Evolutionary conservation across 2,888 invertebrate species (phyloP).

Genomic region (Drosophila mayaguana): DNA sequence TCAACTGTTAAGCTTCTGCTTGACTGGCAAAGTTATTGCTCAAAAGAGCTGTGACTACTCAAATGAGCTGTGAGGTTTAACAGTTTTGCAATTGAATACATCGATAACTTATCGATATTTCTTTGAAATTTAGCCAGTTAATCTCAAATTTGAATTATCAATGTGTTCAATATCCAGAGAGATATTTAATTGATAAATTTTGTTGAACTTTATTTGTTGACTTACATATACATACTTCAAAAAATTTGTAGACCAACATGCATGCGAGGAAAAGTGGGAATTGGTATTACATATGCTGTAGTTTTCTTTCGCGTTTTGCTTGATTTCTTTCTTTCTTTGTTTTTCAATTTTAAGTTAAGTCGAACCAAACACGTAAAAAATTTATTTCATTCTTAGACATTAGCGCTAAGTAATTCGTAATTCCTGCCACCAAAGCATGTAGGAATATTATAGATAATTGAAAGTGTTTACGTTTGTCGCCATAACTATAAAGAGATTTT

Average conservation of each 20-base stretch:
- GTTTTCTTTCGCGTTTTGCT: slow-evolving; percentile 8
- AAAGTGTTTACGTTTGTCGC: slow-evolving; percentile 53
- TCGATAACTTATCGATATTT: slow-evolving; percentile 13
- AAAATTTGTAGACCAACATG: slow-evolving; percentile 66
- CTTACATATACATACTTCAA: slow-evolving; percentile 77
- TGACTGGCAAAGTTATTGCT: slow-evolving; percentile 29
- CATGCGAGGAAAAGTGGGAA: slow-evolving; percentile 67
- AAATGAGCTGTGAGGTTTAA: not conserved
- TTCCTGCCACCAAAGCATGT: slow-evolving; percentile 38
- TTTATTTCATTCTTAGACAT: slow-evolving; percentile 57
- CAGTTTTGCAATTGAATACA: not conserved
- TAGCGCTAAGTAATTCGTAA: slow-evolving; percentile 64
- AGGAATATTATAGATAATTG: slow-evolving; percentile 68
- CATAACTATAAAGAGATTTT: slow-evolving; percentile 76
- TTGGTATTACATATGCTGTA: slow-evolving; percentile 60
- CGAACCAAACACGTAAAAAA: slow-evolving; percentile 53
- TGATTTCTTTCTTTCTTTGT: slow-evolving; percentile 22
- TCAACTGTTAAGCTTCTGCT: slow-evolving; percentile 35
- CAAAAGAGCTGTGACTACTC: slow-evolving; percentile 35
- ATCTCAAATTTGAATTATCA: not conserved
- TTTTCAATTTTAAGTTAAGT: slow-evolving; percentile 43
- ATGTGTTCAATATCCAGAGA: not conserved
- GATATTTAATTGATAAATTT: slow-evolving; percentile 43
- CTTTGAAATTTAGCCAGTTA: not conserved
- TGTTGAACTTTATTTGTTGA: slow-evolving; percentile 77